These are phyloP conservation scores for Thecocarcelia acutangulata DNA, from an alignment of 2,888 invertebrate species.

Conservation along the genomic window DNA sequence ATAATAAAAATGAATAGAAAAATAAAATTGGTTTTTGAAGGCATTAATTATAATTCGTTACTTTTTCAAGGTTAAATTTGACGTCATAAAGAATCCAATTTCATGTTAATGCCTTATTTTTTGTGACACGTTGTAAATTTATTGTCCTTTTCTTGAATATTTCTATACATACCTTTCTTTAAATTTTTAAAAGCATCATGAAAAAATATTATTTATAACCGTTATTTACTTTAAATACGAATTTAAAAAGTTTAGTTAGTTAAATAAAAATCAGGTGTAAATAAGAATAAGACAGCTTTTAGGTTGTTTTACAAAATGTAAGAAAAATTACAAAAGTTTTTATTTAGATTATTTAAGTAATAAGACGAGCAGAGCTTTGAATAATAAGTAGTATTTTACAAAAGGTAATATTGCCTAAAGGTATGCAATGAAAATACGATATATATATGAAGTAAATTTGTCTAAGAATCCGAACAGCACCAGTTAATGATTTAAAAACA, in stretches of 20 bases:
- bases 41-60: neutral
- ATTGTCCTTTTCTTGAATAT: slow-evolving; percentile 10
- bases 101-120: neutral
- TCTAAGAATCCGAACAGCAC: too few relatives aligned
- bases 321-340: too few relatives aligned
- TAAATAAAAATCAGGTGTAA: neutral
- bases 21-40: slow-evolving; percentile 8
- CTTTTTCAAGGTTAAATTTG: slow-evolving; percentile 25
- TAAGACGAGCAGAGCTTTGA: too few relatives aligned
- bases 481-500: neutral
- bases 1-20: neutral
- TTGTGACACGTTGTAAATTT: neutral
- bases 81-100: neutral
- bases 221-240: neutral
- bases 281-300: too few relatives aligned
- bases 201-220: neutral
- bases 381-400: too few relatives aligned
- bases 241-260: too few relatives aligned
- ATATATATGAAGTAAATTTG: too few relatives aligned
- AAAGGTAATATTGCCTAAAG: too few relatives aligned
- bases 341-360: too few relatives aligned
- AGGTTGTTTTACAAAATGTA: too few relatives aligned
- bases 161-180: slow-evolving; percentile 15
- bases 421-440: too few relatives aligned
- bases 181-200: neutral